Evolutionary conservation across 2,888 invertebrate species (phyloP).

Genomic region (Adelognathus sp.): DNA sequence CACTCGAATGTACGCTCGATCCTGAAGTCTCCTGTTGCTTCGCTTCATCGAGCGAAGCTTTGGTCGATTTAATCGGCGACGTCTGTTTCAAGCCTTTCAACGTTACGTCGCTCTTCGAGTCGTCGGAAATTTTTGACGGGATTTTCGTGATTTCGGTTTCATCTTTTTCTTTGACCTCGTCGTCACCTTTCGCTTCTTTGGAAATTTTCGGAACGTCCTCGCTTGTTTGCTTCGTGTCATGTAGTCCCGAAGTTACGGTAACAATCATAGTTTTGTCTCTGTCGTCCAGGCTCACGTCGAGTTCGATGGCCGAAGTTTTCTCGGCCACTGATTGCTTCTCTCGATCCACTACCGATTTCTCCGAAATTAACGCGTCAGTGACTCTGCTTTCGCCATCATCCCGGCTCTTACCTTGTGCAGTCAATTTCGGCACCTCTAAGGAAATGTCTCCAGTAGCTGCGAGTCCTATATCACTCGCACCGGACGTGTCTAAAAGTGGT

Average conservation of each 20-base stretch:
- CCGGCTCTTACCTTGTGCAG: conserved; percentile 10
- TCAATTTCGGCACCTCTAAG: conserved; percentile 33
- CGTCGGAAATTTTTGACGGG: conserved; percentile 58
- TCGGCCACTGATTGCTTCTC: not conserved
- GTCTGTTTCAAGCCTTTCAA: conserved; percentile 65
- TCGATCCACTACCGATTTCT: not conserved
- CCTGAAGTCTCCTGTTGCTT: conserved; percentile 71
- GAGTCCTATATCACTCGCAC: not conserved
- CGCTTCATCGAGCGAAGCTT: conserved; percentile 66
- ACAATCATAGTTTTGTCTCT: not conserved
- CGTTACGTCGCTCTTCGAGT: conserved; percentile 55
- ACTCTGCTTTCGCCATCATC: not conserved
- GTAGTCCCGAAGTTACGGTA: not conserved
- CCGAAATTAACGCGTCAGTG: not conserved
- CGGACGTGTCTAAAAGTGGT: not conserved
- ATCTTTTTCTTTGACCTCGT: conserved; percentile 28
- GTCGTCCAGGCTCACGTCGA: not conserved
- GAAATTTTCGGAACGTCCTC: not conserved
- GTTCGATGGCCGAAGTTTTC: not conserved
- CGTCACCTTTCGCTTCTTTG: conserved; percentile 50
- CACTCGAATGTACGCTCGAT: conserved; percentile 57
- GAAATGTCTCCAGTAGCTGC: conserved; percentile 14
- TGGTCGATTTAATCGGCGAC: conserved; percentile 63
- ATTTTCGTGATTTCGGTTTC: conserved; percentile 69
- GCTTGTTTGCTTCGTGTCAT: not conserved